Base-by-base conservation (phyloP, 2,113 vertebrate genomes). In the Chamaetylas fuelleborni region DNA sequence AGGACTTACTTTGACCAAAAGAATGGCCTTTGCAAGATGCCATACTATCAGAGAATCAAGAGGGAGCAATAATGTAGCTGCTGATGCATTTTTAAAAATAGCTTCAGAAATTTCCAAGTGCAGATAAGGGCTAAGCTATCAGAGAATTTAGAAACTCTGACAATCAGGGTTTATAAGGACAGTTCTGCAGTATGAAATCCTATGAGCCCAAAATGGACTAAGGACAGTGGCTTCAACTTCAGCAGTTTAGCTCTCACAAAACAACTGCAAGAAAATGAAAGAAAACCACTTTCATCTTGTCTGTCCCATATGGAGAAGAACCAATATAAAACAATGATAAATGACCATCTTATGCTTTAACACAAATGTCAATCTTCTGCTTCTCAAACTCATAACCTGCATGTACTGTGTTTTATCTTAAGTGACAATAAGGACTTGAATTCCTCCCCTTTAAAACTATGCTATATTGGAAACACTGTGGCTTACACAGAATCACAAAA, bases 11-110 rank as follows among this genome's bases (percentile, higher is more conserved):
- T 70, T 51, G 67, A 74, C 80, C 51, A 74, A 65, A 83, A 58
- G 19, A 83, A 25, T 19, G n/a, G 80, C 56, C 72, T 86, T 78
- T 93, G 50, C 67, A 93, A 88, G 24, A 86, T 66, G 26, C 50
- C 16, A 36, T 81, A 84, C 0, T 5, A 60, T 90, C 50, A 64
- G 33, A 93, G 58, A 62, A 73, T 83, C 51, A 86, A 92, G 61
- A 53, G 40, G 26, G 71, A 69, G 76, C 43, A 86, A 36, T 92
- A 88, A 90, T 33, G 56, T 43, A 61, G 62, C 66, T 85, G 50
- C 54, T 79, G 77, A 64, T 86, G 64, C 76, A 67, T 87, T 92
- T 92, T 89, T 72, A 8, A 91, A 95, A 95, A 88, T 78, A 94
- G 64, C 57, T 92, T 88, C 79, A 74, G 58, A 54, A 56, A 70